Evolutionary conservation across 2,113 vertebrate species (phyloP).

Genomic region (Salvelinus sp.): DNA sequence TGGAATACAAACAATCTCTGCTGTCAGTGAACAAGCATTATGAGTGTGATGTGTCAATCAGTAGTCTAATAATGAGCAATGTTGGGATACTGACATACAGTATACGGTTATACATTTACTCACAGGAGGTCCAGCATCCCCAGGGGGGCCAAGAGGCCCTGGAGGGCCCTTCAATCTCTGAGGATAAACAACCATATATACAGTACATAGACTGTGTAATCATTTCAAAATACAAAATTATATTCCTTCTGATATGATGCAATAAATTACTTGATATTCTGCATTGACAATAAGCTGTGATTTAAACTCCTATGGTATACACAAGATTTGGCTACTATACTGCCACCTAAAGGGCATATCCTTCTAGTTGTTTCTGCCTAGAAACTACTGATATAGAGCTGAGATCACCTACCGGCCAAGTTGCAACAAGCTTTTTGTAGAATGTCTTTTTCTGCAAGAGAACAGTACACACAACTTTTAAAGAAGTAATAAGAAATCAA

Average conservation of each 20-base stretch:
- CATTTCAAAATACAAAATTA: too few relatives aligned
- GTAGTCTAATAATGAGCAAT: not conserved
- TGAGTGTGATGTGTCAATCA: not conserved
- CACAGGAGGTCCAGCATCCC: slow-evolving; percentile 69
- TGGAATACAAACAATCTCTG: slow-evolving; percentile 38
- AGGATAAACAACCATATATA: not conserved
- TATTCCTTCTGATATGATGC: too few relatives aligned
- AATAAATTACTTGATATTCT: not conserved
- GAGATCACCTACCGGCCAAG: slow-evolving; percentile 69
- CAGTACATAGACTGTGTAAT: too few relatives aligned
- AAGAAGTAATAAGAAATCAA: not conserved
- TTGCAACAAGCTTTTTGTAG: slow-evolving; percentile 69
- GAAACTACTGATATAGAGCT: not conserved
- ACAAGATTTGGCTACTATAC: too few relatives aligned
- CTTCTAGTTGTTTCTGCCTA: too few relatives aligned
- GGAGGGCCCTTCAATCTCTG: slow-evolving; percentile 66
- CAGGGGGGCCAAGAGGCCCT: slow-evolving; percentile 64
- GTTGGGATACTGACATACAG: not conserved
- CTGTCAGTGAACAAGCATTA: not conserved
- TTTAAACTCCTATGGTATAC: not conserved
- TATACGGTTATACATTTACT: slow-evolving; percentile 25
- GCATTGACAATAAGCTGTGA: not conserved
- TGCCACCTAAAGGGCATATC: too few relatives aligned
- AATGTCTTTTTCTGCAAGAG: slow-evolving; percentile 69
- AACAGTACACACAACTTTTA: not conserved